Evolutionary conservation across 2,797 vertebrate species (phyloP).

Genomic region (Poecilia wingei): DNA sequence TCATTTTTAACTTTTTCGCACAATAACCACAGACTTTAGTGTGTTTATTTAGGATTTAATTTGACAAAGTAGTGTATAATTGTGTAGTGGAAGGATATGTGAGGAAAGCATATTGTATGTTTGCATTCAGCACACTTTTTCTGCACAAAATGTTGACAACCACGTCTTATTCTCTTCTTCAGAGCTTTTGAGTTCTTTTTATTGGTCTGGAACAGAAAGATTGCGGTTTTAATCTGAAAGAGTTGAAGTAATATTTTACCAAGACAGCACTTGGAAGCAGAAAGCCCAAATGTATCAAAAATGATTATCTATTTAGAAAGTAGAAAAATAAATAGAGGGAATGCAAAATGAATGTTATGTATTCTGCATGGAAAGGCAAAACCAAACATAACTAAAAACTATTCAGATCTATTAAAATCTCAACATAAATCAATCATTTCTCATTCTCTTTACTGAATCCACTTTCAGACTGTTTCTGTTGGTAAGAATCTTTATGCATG

Average conservation of each 20-base stretch:
- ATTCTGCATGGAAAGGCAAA: slow-evolving; percentile 16
- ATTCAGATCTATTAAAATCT: slow-evolving; percentile 2
- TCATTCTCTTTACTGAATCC: slow-evolving; percentile 5
- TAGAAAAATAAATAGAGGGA: background rate
- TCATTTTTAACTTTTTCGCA: background rate
- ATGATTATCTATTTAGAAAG: background rate
- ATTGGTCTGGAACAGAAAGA: background rate
- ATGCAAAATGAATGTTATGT: background rate
- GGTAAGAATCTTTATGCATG: slow-evolving; percentile 48
- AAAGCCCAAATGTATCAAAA: background rate
- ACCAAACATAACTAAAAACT: slow-evolving; percentile 6
- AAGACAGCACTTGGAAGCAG: background rate
- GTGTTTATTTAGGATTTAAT: no score
- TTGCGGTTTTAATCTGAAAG: background rate
- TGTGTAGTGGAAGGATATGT: background rate
- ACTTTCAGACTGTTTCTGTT: slow-evolving; percentile 37
- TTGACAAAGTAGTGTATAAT: background rate
- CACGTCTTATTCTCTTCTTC: background rate
- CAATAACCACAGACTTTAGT: background rate
- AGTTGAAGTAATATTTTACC: background rate
- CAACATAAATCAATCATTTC: background rate
- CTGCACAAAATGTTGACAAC: background rate
- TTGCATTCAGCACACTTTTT: background rate
- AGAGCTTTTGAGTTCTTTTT: background rate
- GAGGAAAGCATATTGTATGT: background rate